These are phyloP conservation scores for Polydrusus tereticollis DNA, from an alignment of 2,888 invertebrate genomes.

Conservation along the genomic window DNA sequence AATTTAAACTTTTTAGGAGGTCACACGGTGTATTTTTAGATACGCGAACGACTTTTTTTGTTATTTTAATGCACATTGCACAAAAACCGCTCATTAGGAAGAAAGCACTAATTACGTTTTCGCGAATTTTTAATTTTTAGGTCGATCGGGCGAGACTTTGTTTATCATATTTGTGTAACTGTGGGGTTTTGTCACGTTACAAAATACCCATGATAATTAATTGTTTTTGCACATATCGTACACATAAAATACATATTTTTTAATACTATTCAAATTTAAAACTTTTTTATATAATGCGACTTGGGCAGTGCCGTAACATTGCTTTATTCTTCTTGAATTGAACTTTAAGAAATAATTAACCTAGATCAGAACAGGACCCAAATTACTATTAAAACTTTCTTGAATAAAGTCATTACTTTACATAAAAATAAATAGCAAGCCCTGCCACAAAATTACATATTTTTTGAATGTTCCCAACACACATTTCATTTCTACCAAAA, in stretches of 20 bases:
- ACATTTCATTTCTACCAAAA: not conserved
- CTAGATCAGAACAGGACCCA: too few species aligned
- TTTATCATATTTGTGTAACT: constrained; percentile 27
- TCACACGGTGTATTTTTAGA: constrained; percentile 42
- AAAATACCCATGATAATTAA: not conserved
- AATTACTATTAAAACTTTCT: too few species aligned
- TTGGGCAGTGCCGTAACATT: not conserved
- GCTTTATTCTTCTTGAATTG: too few species aligned
- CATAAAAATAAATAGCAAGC: too few species aligned
- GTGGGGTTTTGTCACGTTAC: not conserved
- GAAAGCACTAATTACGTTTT: constrained; percentile 45
- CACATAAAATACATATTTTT: not conserved
- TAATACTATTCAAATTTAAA: not conserved
- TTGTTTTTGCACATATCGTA: not conserved
- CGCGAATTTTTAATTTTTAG: constrained; percentile 47
- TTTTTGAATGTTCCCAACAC: not conserved
- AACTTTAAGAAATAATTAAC: too few species aligned
- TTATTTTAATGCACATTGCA: constrained; percentile 30
- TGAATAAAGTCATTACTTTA: too few species aligned
- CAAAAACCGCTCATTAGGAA: constrained; percentile 42
- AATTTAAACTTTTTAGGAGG: constrained; percentile 47
- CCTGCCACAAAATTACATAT: not conserved
- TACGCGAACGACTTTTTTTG: constrained; percentile 11
- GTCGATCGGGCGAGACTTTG: constrained; percentile 47
- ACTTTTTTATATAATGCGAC: not conserved